A percentile compares a stretch with the other conserved stretches of the same genome.
Evolutionary conservation across 2,113 vertebrate genomes (phyloP).

Genomic region (Apodemus speciosus): DNA sequence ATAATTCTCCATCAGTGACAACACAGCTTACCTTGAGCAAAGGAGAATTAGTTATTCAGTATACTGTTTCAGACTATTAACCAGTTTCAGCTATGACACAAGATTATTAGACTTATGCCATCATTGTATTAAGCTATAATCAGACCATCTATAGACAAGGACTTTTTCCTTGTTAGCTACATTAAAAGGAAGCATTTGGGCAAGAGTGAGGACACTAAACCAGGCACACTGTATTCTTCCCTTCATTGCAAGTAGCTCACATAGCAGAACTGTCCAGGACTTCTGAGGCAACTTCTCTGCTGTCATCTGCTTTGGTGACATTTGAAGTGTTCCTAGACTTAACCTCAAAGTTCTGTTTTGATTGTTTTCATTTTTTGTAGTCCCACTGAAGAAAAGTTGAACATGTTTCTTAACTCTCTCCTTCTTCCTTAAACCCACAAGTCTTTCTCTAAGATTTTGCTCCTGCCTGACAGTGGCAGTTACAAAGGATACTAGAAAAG

Average conservation of each 20-base stretch:
- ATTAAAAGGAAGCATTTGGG: neutral
- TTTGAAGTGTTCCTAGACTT: neutral
- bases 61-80: neutral
- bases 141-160: neutral
- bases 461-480: neutral
- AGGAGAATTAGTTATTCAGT: neutral
- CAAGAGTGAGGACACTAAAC: neutral
- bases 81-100: neutral
- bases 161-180: rapidly evolving
- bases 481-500: neutral
- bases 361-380: neutral
- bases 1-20: neutral
- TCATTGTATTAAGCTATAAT: no score
- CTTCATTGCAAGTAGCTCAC: rapidly evolving
- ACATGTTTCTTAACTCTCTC: neutral
- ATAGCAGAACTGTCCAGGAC: rapidly evolving
- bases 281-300: rapidly evolving
- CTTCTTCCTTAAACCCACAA: rapidly evolving
- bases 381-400: neutral
- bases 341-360: neutral
- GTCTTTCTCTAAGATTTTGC: neutral
- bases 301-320: neutral
- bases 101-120: neutral
- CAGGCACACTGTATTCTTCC: neutral
- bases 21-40: rapidly evolving